phyloP scores from a whole-genome alignment of 2,888 invertebrate species.

The Eupithecia pulchellata region DNA sequence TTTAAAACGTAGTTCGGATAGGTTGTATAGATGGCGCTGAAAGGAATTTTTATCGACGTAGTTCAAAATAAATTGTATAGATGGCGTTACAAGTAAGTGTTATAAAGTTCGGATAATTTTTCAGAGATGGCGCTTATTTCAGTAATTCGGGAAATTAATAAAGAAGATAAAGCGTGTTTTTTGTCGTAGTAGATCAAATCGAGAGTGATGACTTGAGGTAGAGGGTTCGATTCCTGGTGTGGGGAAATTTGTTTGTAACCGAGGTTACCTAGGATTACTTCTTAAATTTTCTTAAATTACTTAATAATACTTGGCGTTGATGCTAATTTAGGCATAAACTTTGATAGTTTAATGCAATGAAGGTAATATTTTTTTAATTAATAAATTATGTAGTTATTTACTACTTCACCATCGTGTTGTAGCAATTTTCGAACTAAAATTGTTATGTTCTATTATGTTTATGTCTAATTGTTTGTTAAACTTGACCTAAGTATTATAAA shows the following conservation, averaged over 20 bases:
- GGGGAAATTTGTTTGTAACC: no score
- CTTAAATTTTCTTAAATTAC: no score
- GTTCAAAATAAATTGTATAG: not conserved
- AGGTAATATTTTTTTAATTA: no score
- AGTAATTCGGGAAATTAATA: not conserved
- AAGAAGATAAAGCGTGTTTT: not conserved
- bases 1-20: not conserved
- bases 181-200: not conserved
- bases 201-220: not conserved
- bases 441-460: no score
- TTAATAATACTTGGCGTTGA: no score
- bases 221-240: not conserved
- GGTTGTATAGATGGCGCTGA: not conserved
- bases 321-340: no score
- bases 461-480: not conserved
- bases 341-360: no score
- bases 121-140: not conserved
- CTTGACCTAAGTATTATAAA: not conserved
- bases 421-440: no score
- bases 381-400: no score
- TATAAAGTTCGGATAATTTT: not conserved
- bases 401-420: no score
- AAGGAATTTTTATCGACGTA: not conserved
- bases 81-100: not conserved
- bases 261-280: no score